Evolutionary conservation across 1,140 invertebrate species (phyloP), one percentile per base, ranked within the genome.

Genomic region (Centruroides sculpturatus): DNA sequence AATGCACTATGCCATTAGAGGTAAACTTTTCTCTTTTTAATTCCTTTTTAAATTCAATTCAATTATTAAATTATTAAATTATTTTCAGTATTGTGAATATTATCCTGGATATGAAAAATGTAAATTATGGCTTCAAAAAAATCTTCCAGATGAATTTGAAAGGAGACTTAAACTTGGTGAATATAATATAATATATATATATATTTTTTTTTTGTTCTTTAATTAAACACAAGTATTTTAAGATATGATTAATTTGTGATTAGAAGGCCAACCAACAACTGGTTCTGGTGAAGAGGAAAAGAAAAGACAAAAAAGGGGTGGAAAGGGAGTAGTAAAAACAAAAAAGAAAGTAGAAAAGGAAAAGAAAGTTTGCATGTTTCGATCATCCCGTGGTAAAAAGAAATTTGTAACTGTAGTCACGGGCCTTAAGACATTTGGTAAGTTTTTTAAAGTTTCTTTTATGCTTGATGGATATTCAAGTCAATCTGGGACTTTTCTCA

Each of bases 101-200:
- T 95, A 95, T 77, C 92, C 93, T 49, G 89, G 94, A 71, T 92
- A 92, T 76, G 94, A 96, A 61, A 95, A 95, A 76, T 99, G 95
- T 72, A 95, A 94, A 74, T 83, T 87, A 69, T 98, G 96, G 96
- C 72, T 98, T 53, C 90, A 97, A 73, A 86, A 87, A 69, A 86
- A 97, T 80, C 76, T 98, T 57, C 94, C 95, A 4, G 84, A 84
- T 53, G 86, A 94, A 75, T 95, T 97, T 75, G 87, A 92, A 71
- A 90, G 88, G 75, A 80, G 89, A 62, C 58, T 66, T 49, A 84
- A 84, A 78, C 77, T 88, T 57, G 82, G 80, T 80, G 8, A 53
- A 53, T n/a, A 51, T 36, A 53, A 23, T 36, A 6, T n/a, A n/a
- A n/a, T n/a, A n/a, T n/a, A n/a, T 36, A 23, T 3, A 41, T 41